Base-by-base conservation (phyloP, 2,888 invertebrate genomes). In the Megalurothrips usitatus region DNA sequence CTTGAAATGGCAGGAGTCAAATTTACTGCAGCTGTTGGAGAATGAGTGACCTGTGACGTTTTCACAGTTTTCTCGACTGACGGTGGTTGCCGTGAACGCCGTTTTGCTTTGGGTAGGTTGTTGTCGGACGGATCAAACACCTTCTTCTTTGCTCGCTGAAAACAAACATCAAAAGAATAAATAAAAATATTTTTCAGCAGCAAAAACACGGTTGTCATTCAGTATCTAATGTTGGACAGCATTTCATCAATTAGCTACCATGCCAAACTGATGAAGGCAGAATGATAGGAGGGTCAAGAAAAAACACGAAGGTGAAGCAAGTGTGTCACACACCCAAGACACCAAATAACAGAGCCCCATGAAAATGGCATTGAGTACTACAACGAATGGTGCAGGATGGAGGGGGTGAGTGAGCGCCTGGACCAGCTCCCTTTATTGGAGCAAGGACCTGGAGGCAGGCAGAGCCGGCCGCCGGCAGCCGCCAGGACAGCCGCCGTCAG, bases 111-210 rank as follows among this genome's bases (percentile, higher is more conserved):
- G 14, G 94, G 94, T 63, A 94, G 88, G 87, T 94, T 93, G 84
- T 93, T 93, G 85, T 95, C 94, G 0, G 95, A 95, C 3, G 95
- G 95, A 87, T 95, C 95, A 86, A 95, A 95, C 0, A 95, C 94
- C 17, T 82, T 81, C 86, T 93, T 93, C 86, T 94, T 94, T 0
- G 94, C 94, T 89, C 94, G 92, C 91, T 91, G 85, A 81, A 86
- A 86, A n/a, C 78, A 79, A 82, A 81, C 17, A 14, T 48, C 12
- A 58, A 34, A 81, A 58, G n/a, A 82, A 81, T 17, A 14, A 78
- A 19, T 79, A 23, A 81, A 79, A 34, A 23, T 79, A 58, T 52
- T 48, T 17, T 68, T 49, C 12, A 52, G 49, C 4, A 17, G 8
- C 1, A 52, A 80, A 80, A 34, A 19, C 10, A 28, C 4, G 6